A percentile compares a stretch with the other conserved stretches of the same genome.
Conservation (phyloP, 1,140 invertebrate species). For the Papilio aristodemus region DNA sequence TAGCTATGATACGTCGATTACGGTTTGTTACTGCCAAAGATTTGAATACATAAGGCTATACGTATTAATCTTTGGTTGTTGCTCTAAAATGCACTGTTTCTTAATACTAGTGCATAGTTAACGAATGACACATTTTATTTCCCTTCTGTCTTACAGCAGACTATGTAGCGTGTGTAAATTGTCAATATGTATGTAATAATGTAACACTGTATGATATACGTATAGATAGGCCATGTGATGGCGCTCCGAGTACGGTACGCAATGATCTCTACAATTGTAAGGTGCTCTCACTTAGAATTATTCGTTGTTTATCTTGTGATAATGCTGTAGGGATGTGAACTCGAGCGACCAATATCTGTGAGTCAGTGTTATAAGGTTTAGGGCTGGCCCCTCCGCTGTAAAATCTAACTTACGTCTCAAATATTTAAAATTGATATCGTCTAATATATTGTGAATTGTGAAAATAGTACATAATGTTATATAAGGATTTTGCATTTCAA, state of each 20-base stretch:
- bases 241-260: constrained; percentile 56
- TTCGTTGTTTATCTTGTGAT: constrained; percentile 75
- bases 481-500: constrained; percentile 65
- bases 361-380: constrained; percentile 56
- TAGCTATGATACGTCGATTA: constrained; percentile 17
- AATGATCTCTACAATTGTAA: constrained; percentile 79
- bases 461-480: constrained; percentile 36
- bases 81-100: constrained; percentile 33
- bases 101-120: constrained; percentile 12
- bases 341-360: constrained; percentile 71
- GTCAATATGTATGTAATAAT: constrained; percentile 73
- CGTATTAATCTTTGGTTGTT: constrained; percentile 32
- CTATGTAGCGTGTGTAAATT: constrained; percentile 55
- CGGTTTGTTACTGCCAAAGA: not conserved
- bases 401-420: constrained; percentile 36
- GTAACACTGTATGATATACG: constrained; percentile 71
- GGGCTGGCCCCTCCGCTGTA: constrained; percentile 67
- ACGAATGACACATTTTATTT: constrained; percentile 27
- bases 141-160: not conserved
- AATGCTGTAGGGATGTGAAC: constrained; percentile 64
- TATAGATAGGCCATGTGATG: constrained; percentile 75
- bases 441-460: constrained; percentile 38
- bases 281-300: constrained; percentile 78
- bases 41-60: not conserved
- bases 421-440: constrained; percentile 21